Percentiles rank a stretch among this genome's conserved stretches.
These are phyloP conservation scores for Ophioninae sp. DNA, from an alignment of 2,888 invertebrate genomes.

Conservation along the genomic window DNA sequence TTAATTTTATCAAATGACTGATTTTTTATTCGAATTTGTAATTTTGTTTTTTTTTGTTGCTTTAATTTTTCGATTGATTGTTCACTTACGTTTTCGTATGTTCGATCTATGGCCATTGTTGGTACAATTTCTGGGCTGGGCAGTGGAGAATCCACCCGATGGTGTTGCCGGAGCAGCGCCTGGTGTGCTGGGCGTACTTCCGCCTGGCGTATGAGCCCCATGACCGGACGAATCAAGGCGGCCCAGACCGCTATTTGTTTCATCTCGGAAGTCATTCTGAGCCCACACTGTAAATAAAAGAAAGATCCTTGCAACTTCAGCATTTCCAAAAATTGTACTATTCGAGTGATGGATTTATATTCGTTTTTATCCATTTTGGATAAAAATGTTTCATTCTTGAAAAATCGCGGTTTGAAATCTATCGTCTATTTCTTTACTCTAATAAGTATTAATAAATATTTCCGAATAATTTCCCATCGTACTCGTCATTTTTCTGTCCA, in stretches of 20 bases:
- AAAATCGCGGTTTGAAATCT: too few relatives aligned
- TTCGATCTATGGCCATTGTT: slow-evolving; percentile 74
- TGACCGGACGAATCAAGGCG: slow-evolving; percentile 82
- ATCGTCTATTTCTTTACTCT: too few relatives aligned
- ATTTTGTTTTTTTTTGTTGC: background rate
- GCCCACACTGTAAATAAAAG: slow-evolving; percentile 90
- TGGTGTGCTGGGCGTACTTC: slow-evolving; percentile 86
- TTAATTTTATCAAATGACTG: too few relatives aligned
- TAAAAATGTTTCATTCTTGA: too few relatives aligned
- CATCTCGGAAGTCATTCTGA: slow-evolving; percentile 94
- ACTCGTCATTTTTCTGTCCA: background rate
- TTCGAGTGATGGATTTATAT: background rate
- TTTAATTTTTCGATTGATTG: background rate
- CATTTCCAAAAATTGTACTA: slow-evolving; percentile 1
- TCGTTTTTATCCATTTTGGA: too few relatives aligned
- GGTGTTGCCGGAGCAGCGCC: slow-evolving; percentile 79
- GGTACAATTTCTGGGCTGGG: slow-evolving; percentile 81
- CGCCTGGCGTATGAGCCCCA: slow-evolving; percentile 78
- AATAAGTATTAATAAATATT: background rate
- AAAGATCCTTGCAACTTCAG: slow-evolving; percentile 39
- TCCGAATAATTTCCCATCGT: background rate
- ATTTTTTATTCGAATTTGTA: background rate
- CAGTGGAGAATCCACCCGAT: slow-evolving; percentile 76
- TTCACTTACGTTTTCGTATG: slow-evolving; percentile 84
- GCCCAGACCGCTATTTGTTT: slow-evolving; percentile 86